A percentile compares a stretch with the other conserved stretches of the same genome.
Conservation (phyloP, 2,888 invertebrate species). For the Flabesymbios commensalis region DNA sequence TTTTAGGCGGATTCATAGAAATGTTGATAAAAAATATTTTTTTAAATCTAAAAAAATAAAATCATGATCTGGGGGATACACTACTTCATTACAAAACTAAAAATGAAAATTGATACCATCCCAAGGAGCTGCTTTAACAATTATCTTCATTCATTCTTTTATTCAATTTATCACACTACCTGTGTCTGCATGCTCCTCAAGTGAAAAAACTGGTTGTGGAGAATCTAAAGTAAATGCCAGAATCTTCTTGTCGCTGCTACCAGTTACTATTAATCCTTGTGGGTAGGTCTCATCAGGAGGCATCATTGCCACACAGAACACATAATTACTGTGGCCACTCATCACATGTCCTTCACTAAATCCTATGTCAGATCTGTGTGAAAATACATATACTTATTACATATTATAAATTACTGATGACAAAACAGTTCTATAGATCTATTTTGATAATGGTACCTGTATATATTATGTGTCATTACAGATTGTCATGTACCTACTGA, state of each 20-base stretch:
- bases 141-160: no score
- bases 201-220: conserved; percentile 70
- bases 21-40: neutral
- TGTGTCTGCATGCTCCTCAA: conserved; percentile 79
- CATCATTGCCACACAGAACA: conserved; percentile 78
- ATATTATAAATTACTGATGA: neutral
- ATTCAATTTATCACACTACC: conserved; percentile 61
- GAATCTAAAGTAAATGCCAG: conserved; percentile 77
- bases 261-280: conserved; percentile 81
- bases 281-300: conserved; percentile 73
- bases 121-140: no score
- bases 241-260: conserved; percentile 85
- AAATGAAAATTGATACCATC: no score
- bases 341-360: conserved; percentile 51
- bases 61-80: no score
- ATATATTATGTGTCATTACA: no score
- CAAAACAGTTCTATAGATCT: neutral
- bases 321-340: conserved; percentile 82
- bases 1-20: conserved; percentile 13
- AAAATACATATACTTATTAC: conserved; percentile 40
- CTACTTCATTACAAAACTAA: no score
- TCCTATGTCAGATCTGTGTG: conserved; percentile 60
- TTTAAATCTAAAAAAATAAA: neutral
- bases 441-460: no score
- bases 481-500: no score